phyloP scores from a whole-genome alignment of 2,797 vertebrate genomes.

The Typhlichthys subterraneus region DNA sequence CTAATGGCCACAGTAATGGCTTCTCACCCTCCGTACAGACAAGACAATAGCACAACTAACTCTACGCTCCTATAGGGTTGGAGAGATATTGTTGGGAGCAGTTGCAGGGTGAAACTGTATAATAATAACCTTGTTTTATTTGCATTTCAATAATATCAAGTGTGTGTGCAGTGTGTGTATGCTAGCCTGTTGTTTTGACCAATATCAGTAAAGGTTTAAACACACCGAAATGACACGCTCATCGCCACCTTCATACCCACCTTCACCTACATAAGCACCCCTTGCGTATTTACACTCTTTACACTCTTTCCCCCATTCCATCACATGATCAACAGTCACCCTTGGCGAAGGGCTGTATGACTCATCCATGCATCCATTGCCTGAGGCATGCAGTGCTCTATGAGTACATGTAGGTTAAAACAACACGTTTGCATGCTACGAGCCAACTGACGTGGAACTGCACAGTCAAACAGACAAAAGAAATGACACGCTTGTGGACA shows the following conservation, averaged over 20 bases:
- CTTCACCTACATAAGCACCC: too few species aligned
- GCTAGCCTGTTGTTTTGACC: too few species aligned
- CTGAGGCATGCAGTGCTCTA: not conserved
- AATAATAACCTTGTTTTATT: too few species aligned
- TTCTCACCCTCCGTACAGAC: conserved; percentile 14
- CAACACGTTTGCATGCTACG: conserved; percentile 40
- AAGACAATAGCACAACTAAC: not conserved
- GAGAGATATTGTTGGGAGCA: not conserved
- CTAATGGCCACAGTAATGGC: conserved; percentile 29
- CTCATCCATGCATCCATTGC: conserved; percentile 17
- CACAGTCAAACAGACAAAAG: not conserved
- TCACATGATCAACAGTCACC: conserved; percentile 3
- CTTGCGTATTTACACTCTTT: not conserved
- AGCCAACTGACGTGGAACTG: conserved; percentile 33
- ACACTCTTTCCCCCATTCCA: not conserved
- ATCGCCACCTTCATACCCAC: too few species aligned
- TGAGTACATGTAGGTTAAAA: conserved; percentile 32
- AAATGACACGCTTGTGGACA: too few species aligned
- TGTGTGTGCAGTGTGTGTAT: too few species aligned
- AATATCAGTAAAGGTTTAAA: too few species aligned
- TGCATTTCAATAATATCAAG: not conserved
- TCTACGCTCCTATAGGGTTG: not conserved
- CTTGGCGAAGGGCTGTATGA: not conserved
- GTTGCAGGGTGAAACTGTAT: not conserved
- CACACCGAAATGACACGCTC: too few species aligned